Evolutionary conservation across 2,113 vertebrate species (phyloP).

Genomic region (Sakesphorus luctuosus): DNA sequence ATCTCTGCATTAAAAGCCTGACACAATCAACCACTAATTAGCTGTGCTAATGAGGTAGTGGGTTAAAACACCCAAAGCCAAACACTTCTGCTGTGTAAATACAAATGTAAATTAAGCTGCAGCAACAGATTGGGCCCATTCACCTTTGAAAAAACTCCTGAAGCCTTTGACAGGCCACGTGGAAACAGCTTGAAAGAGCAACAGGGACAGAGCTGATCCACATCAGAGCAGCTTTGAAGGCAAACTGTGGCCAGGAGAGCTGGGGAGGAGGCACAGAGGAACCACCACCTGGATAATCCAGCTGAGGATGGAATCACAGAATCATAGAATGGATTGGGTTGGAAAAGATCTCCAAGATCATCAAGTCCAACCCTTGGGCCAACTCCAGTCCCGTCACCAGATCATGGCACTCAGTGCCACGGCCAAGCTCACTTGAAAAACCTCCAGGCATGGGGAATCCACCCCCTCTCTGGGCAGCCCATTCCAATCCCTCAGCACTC

Average conservation of each 20-base stretch:
- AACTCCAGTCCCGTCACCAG: no score
- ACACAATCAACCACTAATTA: neutral
- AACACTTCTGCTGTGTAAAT: neutral
- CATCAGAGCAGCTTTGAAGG: neutral
- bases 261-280: neutral
- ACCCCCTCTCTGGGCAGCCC: no score
- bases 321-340: no score
- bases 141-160: neutral
- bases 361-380: no score
- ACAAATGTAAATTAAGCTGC: neutral
- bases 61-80: neutral
- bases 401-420: no score
- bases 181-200: neutral
- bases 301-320: neutral
- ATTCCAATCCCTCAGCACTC: no score
- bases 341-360: no score
- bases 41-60: neutral
- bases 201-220: neutral
- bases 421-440: no score
- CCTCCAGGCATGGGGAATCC: no score
- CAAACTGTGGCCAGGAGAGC: fast-evolving
- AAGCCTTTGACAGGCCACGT: neutral
- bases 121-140: neutral
- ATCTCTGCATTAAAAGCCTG: neutral
- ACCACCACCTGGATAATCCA: no score